Conservation (phyloP, 1,140 invertebrate species). For the Drosophila oshimai region DNA sequence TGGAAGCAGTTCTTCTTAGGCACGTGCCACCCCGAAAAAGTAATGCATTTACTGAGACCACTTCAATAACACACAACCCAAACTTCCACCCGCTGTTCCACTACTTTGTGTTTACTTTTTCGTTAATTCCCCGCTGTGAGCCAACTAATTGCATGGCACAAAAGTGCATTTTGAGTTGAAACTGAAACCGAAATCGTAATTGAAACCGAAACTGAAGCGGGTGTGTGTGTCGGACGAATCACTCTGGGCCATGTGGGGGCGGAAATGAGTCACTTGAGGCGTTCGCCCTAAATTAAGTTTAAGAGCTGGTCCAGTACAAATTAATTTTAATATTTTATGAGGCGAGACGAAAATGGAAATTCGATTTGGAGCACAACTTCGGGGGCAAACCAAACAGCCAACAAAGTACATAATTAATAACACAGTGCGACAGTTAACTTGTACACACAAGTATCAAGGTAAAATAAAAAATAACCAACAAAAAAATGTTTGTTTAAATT, state of each 20-base stretch:
- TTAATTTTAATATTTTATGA: slow-evolving; percentile 48
- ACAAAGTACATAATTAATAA: slow-evolving; percentile 5
- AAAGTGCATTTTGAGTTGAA: slow-evolving; percentile 58
- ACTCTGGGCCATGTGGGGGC: slow-evolving; percentile 45
- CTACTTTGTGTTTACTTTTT: slow-evolving; percentile 6
- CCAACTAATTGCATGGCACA: slow-evolving; percentile 34
- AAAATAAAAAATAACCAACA: background rate
- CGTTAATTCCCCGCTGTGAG: background rate
- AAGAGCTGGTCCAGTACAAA: slow-evolving; percentile 11
- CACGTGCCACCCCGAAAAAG: slow-evolving; percentile 47
- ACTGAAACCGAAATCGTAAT: slow-evolving; percentile 36
- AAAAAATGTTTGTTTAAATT: no score
- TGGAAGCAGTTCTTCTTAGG: slow-evolving; percentile 28
- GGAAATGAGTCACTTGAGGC: slow-evolving; percentile 49
- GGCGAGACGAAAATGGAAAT: slow-evolving; percentile 19
- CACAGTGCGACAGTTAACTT: background rate
- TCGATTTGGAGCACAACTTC: slow-evolving; percentile 4
- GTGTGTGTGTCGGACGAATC: background rate
- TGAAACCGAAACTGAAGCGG: slow-evolving; percentile 10
- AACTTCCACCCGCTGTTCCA: background rate
- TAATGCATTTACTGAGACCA: no score
- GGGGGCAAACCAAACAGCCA: background rate
- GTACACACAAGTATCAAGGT: background rate
- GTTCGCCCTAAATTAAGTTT: slow-evolving; percentile 37
- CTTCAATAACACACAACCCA: background rate